phyloP scores from a whole-genome alignment of 2,888 invertebrate species.

The Graphium colonna region DNA sequence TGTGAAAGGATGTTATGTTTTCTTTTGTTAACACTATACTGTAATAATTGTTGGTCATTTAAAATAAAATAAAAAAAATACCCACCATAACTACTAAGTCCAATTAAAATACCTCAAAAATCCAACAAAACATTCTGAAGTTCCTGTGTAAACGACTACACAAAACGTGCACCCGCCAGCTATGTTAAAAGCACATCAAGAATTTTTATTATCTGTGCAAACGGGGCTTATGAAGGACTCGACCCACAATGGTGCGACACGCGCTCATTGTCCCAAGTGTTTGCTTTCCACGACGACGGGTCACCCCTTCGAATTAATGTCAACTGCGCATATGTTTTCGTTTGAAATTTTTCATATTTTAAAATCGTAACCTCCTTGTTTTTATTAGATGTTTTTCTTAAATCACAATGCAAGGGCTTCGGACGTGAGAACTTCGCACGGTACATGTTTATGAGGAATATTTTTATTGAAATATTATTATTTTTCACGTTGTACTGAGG shows the following conservation, averaged over 20 bases:
- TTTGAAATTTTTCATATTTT: constrained; percentile 49
- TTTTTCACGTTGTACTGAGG: too few species aligned
- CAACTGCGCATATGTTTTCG: constrained; percentile 58
- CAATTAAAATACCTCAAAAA: not conserved
- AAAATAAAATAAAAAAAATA: too few species aligned
- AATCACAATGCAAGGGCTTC: constrained; percentile 23
- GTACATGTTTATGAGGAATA: too few species aligned
- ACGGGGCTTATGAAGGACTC: constrained; percentile 40
- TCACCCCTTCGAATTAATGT: constrained; percentile 44
- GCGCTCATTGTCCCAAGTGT: constrained; percentile 56
- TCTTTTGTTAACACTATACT: too few species aligned
- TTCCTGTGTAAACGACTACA: constrained; percentile 4
- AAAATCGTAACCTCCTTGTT: constrained; percentile 45
- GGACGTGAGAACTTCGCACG: constrained; percentile 35
- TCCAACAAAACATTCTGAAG: not conserved
- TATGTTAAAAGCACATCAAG: constrained; percentile 35
- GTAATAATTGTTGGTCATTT: too few species aligned
- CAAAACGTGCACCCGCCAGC: constrained; percentile 25
- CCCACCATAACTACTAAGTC: too few species aligned
- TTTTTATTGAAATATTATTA: too few species aligned
- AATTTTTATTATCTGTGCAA: constrained; percentile 39
- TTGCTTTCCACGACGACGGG: constrained; percentile 29
- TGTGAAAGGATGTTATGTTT: too few species aligned
- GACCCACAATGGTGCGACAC: constrained; percentile 48
- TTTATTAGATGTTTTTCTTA: constrained; percentile 34